phyloP scores from a whole-genome alignment of 1,140 invertebrate species.

The Eriocheir sinensis region DNA sequence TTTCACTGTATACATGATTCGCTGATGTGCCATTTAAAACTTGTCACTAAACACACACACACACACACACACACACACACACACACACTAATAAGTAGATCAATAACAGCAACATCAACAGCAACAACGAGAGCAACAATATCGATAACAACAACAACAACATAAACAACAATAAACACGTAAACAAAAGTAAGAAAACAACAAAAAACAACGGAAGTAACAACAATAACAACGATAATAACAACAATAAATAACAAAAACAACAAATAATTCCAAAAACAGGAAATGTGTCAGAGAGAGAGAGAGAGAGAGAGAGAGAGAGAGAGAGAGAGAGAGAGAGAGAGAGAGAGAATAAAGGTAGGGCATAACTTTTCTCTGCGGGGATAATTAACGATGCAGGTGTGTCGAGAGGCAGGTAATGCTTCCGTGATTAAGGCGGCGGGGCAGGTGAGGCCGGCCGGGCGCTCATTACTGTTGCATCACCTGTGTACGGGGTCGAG shows the following conservation, averaged over 20 bases:
- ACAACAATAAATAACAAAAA: neutral
- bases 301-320: neutral
- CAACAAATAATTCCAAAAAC: neutral
- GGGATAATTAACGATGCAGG: neutral
- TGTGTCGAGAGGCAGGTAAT: no score
- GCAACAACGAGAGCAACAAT: no score
- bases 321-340: neutral
- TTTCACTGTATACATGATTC: neutral
- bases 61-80: neutral
- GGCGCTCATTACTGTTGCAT: neutral
- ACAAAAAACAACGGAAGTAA: no score
- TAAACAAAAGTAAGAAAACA: neutral
- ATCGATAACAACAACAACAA: no score
- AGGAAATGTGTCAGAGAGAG: neutral
- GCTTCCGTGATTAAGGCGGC: no score
- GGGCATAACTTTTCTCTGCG: neutral
- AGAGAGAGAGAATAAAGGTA: neutral
- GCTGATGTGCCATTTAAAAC: neutral
- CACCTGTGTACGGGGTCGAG: neutral
- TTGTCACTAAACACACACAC: neutral
- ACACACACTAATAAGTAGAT: no score
- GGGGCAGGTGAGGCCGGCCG: neutral
- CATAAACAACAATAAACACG: no score
- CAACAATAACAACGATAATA: no score
- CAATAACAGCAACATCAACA: no score